Percentiles rank a stretch among this genome's conserved stretches.
These are phyloP conservation scores for Scolopax bukidnonensis DNA, from an alignment of 2,797 vertebrate species.

Conservation along the genomic window DNA sequence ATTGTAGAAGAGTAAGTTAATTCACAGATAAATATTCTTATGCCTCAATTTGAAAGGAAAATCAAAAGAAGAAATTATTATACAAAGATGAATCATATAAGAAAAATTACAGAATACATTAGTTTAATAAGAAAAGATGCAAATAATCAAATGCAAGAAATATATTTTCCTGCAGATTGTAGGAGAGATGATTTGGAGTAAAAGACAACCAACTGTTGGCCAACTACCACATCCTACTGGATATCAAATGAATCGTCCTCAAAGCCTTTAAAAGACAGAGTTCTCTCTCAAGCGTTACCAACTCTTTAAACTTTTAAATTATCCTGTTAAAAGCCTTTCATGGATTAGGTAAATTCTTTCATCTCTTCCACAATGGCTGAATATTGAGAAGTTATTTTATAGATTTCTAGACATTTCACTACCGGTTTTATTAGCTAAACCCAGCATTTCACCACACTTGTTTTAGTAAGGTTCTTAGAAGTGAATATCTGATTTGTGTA, in stretches of 20 bases:
- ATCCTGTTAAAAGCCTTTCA: not conserved
- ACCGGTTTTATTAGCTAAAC: not conserved
- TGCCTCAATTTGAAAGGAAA: not conserved
- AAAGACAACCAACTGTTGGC: not conserved
- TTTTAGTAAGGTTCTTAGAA: not conserved
- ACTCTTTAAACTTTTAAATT: not conserved
- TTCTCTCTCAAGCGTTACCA: not conserved
- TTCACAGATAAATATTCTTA: not conserved
- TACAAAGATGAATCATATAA: not conserved
- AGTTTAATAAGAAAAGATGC: not conserved
- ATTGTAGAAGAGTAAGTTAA: not conserved
- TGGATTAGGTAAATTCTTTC: not conserved
- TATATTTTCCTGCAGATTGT: not conserved
- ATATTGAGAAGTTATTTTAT: not conserved
- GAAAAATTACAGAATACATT: not conserved
- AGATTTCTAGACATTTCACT: not conserved
- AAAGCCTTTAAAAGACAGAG: not conserved
- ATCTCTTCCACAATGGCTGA: not conserved
- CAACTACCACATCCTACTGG: not conserved
- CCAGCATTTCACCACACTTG: not conserved
- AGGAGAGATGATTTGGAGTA: not conserved
- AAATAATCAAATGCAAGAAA: not conserved
- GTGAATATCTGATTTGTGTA: not conserved
- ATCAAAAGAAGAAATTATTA: not conserved
- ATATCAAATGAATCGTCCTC: not conserved